Base-by-base conservation (phyloP, 2,113 vertebrate species). In the Ciconia stormi region DNA sequence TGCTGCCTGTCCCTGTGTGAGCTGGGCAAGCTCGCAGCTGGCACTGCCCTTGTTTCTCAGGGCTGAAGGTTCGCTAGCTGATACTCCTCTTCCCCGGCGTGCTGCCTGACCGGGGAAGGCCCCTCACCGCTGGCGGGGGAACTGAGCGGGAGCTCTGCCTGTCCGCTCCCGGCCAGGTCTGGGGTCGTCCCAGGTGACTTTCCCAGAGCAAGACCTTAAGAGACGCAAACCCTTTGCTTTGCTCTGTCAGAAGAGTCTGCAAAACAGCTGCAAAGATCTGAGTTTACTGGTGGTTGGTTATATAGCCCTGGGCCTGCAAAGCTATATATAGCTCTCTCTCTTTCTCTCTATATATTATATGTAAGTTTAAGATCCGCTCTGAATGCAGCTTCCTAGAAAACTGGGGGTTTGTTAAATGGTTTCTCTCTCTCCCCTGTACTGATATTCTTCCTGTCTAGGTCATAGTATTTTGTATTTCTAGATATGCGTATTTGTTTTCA, bases 11-110 rank as follows among this genome's bases (percentile, higher is more conserved):
- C 4, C 6, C 20, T 26, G 26, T 3, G 13, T 0, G 2, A 90
- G 42, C 26, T 32, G 38, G 17, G 38, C 2, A 21, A 71, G 56
- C 25, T 83, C 12, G 4, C 32, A 67, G 67, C 26, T 3, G 3
- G 11, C 40, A 13, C 61, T 76, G 82, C 27, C 16, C 56, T 56
- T 66, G 19, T 61, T 76, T 80, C 47, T 58, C 52, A 21, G 11
- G 1, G 4, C 74, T 44, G 53, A 10, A 22, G 18, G 63, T 44
- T 59, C 3, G 0, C 26, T 30, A 67, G 42, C 12, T 38, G 27
- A n/a, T 14, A 10, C 2, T 44, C 17, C n/a, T 63, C 10, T 72
- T 47, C 26, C 34, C 36, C 5, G 6, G 25, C 0, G 0, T 21
- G 46, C 44, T 73, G 16, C 22, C 42, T 66, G 2, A 5, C 10